Percentiles rank a stretch among this genome's conserved stretches.
Conservation (phyloP, 23 tunicate species). For the Styela clava region DNA sequence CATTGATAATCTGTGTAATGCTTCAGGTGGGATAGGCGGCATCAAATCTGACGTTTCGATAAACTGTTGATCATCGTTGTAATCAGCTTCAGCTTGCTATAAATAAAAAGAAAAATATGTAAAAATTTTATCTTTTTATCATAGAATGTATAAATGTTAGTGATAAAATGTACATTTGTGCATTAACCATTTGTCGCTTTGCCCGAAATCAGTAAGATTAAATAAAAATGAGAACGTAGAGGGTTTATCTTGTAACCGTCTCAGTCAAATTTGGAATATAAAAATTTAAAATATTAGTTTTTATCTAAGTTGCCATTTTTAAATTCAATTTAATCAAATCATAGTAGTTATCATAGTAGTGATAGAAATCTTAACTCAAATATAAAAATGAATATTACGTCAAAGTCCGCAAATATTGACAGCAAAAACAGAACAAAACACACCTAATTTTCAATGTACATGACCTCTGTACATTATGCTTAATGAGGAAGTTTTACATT, state of each 20-base stretch:
- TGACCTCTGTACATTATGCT: too few relatives aligned
- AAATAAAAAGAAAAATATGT: neutral
- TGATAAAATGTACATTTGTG: neutral
- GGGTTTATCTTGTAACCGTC: slow-evolving; percentile 23
- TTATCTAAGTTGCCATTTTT: too few relatives aligned
- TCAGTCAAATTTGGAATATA: too few relatives aligned
- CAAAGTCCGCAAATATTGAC: neutral
- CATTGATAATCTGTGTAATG: slow-evolving; percentile 17
- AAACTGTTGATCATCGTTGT: neutral
- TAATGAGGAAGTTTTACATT: too few relatives aligned
- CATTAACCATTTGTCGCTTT: neutral
- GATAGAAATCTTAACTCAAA: too few relatives aligned
- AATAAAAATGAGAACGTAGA: neutral
- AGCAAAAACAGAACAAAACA: neutral
- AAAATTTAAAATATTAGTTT: too few relatives aligned
- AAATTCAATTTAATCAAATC: too few relatives aligned
- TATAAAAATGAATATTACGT: neutral
- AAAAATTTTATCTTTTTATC: neutral
- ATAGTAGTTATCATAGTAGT: too few relatives aligned
- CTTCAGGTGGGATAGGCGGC: slow-evolving; percentile 16
- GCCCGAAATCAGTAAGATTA: neutral
- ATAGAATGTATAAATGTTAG: too few relatives aligned
- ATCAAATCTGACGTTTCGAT: neutral
- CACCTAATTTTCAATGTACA: neutral
- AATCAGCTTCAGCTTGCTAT: neutral